A percentile compares a stretch with the other conserved stretches of the same genome.
These are phyloP conservation scores for Melanotaenia duboulayi DNA, from an alignment of 2,113 vertebrate species.

Conservation along the genomic window DNA sequence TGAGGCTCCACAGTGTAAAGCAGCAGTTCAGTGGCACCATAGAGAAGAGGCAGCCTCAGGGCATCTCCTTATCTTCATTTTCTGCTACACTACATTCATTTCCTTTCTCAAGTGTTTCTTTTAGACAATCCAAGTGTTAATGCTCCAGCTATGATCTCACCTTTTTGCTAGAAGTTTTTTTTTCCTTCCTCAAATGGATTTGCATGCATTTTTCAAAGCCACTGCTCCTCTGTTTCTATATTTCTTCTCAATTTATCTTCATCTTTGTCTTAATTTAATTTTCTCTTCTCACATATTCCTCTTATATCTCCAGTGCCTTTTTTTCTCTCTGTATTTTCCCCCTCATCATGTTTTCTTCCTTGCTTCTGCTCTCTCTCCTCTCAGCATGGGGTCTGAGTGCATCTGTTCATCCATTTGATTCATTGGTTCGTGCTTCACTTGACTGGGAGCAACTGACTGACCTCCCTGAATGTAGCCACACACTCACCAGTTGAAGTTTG, in stretches of 20 bases:
- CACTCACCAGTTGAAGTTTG: constrained; percentile 16
- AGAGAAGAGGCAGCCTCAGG: constrained; percentile 16
- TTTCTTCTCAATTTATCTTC: constrained; percentile 33
- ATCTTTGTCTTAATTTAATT: constrained; percentile 7
- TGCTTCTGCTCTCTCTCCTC: neutral
- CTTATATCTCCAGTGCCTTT: neutral
- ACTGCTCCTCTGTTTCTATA: constrained; percentile 19
- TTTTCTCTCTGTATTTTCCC: neutral
- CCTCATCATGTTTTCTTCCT: neutral
- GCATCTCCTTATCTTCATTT: constrained; percentile 12
- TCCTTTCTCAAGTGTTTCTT: constrained; percentile 2
- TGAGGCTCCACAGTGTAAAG: constrained; percentile 14
- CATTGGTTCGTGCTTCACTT: neutral
- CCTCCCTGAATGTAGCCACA: neutral
- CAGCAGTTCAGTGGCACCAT: constrained; percentile 56
- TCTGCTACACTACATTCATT: neutral
- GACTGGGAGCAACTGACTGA: constrained; percentile 9
- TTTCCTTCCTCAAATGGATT: constrained; percentile 54
- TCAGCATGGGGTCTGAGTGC: constrained; percentile 30
- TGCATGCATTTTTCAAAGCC: constrained; percentile 64
- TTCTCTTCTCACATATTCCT: neutral
- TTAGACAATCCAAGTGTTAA: constrained; percentile 9
- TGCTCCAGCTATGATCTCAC: constrained; percentile 30
- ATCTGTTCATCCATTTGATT: constrained; percentile 16
- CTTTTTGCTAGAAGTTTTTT: constrained; percentile 22